phyloP scores from a whole-genome alignment of 2,797 vertebrate genomes.

The Periophthalmus magnuspinnatus region DNA sequence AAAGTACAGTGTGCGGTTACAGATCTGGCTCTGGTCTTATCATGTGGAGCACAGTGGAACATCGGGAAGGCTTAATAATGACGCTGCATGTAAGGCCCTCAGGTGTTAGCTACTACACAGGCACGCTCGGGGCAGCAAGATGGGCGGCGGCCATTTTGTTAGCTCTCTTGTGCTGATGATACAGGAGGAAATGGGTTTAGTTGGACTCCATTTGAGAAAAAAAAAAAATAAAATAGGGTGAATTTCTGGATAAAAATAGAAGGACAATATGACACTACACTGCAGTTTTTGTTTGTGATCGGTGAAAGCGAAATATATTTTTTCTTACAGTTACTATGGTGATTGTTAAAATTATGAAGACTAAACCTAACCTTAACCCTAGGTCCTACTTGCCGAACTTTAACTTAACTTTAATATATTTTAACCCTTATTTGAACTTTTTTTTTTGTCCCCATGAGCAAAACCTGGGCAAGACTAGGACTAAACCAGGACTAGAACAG shows the following conservation, averaged over 20 bases:
- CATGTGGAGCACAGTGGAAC: constrained; percentile 46
- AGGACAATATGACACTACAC: background rate
- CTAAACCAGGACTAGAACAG: too few species aligned
- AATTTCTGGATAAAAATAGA: background rate
- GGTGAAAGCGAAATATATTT: background rate
- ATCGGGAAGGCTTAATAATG: constrained; percentile 49
- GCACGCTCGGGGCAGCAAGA: constrained; percentile 14
- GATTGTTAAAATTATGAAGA: too few species aligned
- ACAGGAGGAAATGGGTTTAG: background rate
- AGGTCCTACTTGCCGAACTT: too few species aligned
- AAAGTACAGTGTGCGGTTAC: constrained; percentile 30
- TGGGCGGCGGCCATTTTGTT: constrained; percentile 24
- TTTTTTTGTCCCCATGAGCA: too few species aligned
- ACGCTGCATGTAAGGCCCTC: constrained; percentile 36
- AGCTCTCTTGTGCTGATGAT: constrained; percentile 5
- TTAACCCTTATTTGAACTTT: too few species aligned
- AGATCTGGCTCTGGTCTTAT: constrained; percentile 51
- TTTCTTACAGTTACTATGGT: too few species aligned
- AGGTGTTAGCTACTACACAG: constrained; percentile 19
- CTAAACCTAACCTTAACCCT: too few species aligned
- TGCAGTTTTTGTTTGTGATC: background rate
- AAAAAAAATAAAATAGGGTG: background rate
- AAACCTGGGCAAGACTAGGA: too few species aligned
- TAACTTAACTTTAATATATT: too few species aligned
- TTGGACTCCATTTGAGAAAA: background rate